Conservation (phyloP, 2,888 invertebrate genomes). For the Eristalis arbustorum region DNA sequence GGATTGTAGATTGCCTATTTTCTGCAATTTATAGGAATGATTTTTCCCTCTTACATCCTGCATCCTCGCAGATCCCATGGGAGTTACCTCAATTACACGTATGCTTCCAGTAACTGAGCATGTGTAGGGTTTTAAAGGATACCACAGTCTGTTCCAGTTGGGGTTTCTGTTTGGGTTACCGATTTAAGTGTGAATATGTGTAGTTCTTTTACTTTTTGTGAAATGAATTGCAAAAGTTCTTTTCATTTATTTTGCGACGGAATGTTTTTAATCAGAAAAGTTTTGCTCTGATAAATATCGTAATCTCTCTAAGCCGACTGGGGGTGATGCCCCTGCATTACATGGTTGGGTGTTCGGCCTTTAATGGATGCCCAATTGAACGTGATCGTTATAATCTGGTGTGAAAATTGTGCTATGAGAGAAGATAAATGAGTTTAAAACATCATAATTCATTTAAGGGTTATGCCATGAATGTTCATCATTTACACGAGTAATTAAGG, state of each 20-base stretch:
- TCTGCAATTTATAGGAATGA: conserved; percentile 44
- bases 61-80: conserved; percentile 12
- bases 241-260: conserved; percentile 19
- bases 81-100: neutral
- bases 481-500: neutral
- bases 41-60: neutral
- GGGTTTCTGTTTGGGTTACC: conserved; percentile 13
- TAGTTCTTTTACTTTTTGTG: neutral
- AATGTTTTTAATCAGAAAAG: neutral
- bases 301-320: neutral
- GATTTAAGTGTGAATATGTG: neutral
- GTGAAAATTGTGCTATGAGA: neutral
- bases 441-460: neutral
- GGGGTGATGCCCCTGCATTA: neutral
- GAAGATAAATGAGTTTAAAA: neutral
- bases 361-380: neutral
- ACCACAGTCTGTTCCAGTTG: neutral
- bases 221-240: conserved; percentile 36
- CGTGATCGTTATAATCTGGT: neutral
- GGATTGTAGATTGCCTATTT: conserved; percentile 40
- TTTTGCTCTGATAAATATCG: neutral
- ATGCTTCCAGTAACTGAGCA: neutral
- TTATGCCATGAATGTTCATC: neutral
- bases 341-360: neutral
- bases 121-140: neutral